These are phyloP conservation scores for Sesamia inferens DNA, from an alignment of 2,888 invertebrate species.

Conservation along the genomic window DNA sequence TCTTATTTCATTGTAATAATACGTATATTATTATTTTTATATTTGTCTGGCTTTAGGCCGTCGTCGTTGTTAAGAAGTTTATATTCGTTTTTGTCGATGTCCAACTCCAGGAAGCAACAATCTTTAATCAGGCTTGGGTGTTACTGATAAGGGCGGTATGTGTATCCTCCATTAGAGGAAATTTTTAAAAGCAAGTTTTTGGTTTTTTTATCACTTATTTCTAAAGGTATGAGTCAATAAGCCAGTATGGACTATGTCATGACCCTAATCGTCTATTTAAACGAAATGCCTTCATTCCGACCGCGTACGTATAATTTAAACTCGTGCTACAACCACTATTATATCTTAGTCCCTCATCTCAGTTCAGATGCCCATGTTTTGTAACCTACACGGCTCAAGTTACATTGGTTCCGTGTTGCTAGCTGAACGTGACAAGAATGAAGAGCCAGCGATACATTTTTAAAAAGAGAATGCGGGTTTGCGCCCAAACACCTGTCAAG, in stretches of 20 bases:
- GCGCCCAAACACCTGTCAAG: conserved; percentile 82
- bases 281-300: conserved; percentile 63
- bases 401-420: conserved; percentile 66
- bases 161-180: too few relatives aligned
- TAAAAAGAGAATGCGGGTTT: conserved; percentile 81
- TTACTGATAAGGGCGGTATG: not conserved
- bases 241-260: conserved; percentile 44
- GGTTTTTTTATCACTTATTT: not conserved
- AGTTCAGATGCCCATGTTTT: conserved; percentile 51
- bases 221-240: conserved; percentile 37
- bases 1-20: conserved; percentile 45
- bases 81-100: not conserved
- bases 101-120: not conserved
- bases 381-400: conserved; percentile 62
- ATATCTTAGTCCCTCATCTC: conserved; percentile 46
- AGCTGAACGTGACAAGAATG: conserved; percentile 79
- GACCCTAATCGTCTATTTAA: conserved; percentile 57
- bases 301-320: conserved; percentile 67
- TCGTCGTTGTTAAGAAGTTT: not conserved
- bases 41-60: conserved; percentile 30
- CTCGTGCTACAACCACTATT: conserved; percentile 61
- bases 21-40: conserved; percentile 35
- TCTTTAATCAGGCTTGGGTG: not conserved
- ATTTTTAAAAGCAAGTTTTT: not conserved
- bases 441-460: conserved; percentile 71